Base-by-base conservation (phyloP, 2,113 vertebrate genomes). In the Perognathus longimembris region DNA sequence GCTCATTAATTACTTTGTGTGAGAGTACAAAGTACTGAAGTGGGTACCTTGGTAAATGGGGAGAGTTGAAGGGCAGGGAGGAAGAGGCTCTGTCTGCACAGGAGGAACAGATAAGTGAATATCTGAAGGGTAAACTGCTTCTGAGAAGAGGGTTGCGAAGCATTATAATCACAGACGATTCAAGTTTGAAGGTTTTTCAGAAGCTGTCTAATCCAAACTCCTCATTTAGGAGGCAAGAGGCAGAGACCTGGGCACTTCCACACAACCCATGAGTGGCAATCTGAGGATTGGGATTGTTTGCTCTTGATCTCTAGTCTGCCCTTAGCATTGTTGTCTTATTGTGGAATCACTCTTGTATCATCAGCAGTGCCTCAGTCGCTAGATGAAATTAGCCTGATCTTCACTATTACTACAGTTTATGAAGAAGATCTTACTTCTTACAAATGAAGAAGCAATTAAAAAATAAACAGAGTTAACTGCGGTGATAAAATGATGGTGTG, bases 1-100 rank as follows among this genome's bases (percentile, higher is more conserved):
- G 89, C 77, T 75, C 80, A 28, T 89, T 88, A 85, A 90, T 93
- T 76, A 85, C 78, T 81, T 74, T 32, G 75, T 24, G 12, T 1
- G 42, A 75, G 32, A 32, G 54, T 93, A 79, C 88, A 76, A 57
- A 84, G 42, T 81, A 92, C 54, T 73, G 73, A 95, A 94, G 90
- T 82, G 71, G 85, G 15, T 63, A 78, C 64, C 66, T 85, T n/a
- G 75, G 66, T 84, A 40, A 59, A 45, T 71, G n/a, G 57, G 30
- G 73, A 87, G 34, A 71, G 54, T 24, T 54, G 77, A 83, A 63
- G 38, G 93, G 57, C 11, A 4, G 4, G 14, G 36, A 28, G 20
- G 42, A 57, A 30, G 61, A 77, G 18, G n/a, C 26, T 69, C 22
- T 88, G 91, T 94, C 74, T 88, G 54, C 12, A 10, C 6, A 66